Evolutionary conservation across 2,797 vertebrate species (phyloP).

Genomic region (Molossus molossus): DNA sequence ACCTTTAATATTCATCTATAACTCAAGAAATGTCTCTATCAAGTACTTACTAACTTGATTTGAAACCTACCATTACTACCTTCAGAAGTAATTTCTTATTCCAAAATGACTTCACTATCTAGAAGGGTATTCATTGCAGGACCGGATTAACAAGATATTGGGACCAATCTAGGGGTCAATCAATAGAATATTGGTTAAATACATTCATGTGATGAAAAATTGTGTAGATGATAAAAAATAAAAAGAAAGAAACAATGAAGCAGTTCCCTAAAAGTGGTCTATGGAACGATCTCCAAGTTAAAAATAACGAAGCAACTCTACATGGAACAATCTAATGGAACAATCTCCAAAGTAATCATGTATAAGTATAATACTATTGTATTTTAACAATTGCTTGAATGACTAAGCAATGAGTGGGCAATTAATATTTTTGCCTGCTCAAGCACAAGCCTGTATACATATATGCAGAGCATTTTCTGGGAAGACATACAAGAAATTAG

Average conservation of each 20-base stretch:
- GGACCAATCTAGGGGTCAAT: neutral
- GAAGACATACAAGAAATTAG: neutral
- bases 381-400: neutral
- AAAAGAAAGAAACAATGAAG: constrained; percentile 1
- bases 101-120: constrained; percentile 34
- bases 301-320: constrained; percentile 44
- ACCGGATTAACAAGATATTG: constrained; percentile 43
- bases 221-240: constrained; percentile 14
- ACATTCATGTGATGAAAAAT: neutral
- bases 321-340: neutral
- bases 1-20: constrained; percentile 45
- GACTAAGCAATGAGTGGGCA: constrained; percentile 26
- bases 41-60: constrained; percentile 65
- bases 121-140: neutral
- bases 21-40: constrained; percentile 19
- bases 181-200: constrained; percentile 13
- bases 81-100: constrained; percentile 16
- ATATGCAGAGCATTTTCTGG: constrained; percentile 43
- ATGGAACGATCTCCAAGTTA: constrained; percentile 40
- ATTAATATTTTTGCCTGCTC: constrained; percentile 1
- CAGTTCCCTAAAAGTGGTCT: neutral
- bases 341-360: neutral
- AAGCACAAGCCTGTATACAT: neutral
- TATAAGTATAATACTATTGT: constrained; percentile 6
- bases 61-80: constrained; percentile 62